Evolutionary conservation across 2,113 vertebrate species (phyloP), one percentile per base, ranked within the genome.

Genomic region (Otolemur garnettii): DNA sequence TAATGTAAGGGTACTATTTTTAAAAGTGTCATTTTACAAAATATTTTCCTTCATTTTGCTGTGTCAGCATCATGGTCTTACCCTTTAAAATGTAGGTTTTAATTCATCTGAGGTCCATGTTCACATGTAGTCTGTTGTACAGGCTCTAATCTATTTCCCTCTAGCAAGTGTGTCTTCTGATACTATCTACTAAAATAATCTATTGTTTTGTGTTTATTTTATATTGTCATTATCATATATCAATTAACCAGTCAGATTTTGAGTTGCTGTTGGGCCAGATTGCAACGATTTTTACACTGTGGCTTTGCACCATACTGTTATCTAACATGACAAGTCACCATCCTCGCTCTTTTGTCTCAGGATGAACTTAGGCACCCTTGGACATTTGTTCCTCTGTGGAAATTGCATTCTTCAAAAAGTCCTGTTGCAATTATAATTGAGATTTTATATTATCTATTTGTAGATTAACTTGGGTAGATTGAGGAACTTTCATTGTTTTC

Each of bases 381-480:
- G 18, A 86, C 18, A 88, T n/a, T 35, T 35, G 21, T 66, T 80
- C 11, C 89, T 60, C 24, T 62, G 26, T 9, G 24, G 26, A 79
- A 92, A 84, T 87, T 80, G 14, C 19, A 45, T 83, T 79, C 35
- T 72, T 95, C n/a, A 86, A 82, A 81, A 86, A 28, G 55, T 53
- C 53, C 7, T 66, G 9, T 26, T 95, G 22, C 5, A 79, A 69
- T 45, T 82, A 82, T 74, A 91, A 81, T 24, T 35, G 60, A 4
- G 2, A 87, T 79, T 91, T 57, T 64, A 42, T 64, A 85, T 24
- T 64, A 50, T 21, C 5, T 62, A 42, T 59, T 30, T 79, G 1
- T 57, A 69, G 38, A 64, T 22, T 89, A 18, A 94, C 22, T 85
- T 45, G 38, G 11, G 14, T 42, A 93, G 33, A 77, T 12, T 26